Evolutionary conservation across 2,797 vertebrate species (phyloP).

Genomic region (Helarctos malayanus): DNA sequence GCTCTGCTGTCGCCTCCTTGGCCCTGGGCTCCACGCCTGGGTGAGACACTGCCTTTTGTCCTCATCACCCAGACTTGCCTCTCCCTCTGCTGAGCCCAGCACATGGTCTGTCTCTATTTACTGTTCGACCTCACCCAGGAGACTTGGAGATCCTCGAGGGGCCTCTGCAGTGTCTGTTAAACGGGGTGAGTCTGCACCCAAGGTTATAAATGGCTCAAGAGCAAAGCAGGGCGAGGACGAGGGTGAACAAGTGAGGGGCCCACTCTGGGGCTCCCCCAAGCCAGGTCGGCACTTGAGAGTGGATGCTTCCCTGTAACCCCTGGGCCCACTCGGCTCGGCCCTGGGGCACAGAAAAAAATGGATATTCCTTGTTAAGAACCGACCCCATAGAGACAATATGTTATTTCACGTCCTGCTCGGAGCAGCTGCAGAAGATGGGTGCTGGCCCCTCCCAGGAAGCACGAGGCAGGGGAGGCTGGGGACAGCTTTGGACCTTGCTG

Average conservation of each 20-base stretch:
- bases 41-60: neutral
- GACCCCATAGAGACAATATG: neutral
- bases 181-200: neutral
- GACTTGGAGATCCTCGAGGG: neutral
- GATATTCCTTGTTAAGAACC: conserved; percentile 4
- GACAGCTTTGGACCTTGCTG: neutral
- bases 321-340: neutral
- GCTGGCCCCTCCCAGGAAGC: conserved; percentile 4
- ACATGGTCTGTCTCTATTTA: neutral
- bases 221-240: neutral
- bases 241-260: neutral
- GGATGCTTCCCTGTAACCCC: neutral
- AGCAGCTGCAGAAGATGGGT: neutral
- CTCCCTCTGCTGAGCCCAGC: neutral
- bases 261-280: neutral
- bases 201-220: neutral
- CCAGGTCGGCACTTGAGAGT: neutral
- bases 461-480: neutral
- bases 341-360: neutral
- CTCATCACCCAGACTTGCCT: neutral
- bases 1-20: neutral
- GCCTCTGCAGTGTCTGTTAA: neutral
- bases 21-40: neutral
- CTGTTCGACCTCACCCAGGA: neutral
- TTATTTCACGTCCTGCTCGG: conserved; percentile 34